Base-by-base conservation (phyloP, 2,888 invertebrate species). In the Eupeodes latifasciatus region DNA sequence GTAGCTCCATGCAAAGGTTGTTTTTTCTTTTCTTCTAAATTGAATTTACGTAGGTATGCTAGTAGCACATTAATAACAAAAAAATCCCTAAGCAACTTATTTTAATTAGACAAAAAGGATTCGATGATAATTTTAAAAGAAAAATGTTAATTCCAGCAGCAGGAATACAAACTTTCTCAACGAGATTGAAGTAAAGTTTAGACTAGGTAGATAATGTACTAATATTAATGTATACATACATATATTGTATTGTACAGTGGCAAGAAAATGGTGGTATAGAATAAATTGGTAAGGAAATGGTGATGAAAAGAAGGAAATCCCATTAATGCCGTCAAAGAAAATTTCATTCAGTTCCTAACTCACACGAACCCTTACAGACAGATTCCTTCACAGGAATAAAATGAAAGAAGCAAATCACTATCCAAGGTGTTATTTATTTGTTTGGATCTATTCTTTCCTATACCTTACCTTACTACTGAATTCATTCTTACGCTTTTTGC, bases 311-410 rank as follows among this genome's bases (percentile, higher is more conserved):
- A 55, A 78, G 81, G 67, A 85, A 85, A 85, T 85, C 81, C 81
- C 74, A 81, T 85, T 85, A 84, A 81, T 69, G 62, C 78, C 81
- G 75, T 86, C 85, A 81, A 81, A 78, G 81, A 79, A 86, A 81
- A 55, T 86, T 74, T 78, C 76, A 72, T 78, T 74, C 62, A 64
- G 78, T 64, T 12, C 53, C 44, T 53, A 74, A 44, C 66, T 61
- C 55, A 77, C 44, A 78, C 40, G 14, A 19, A 66, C 51, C 34
- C 59, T 10, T 12, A 49, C 59, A 57, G 36, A 34, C 14, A 44
- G n/a, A 67, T 11, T 57, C 11, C n/a, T 7, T 11, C 4, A n/a
- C 14, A 16, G 9, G 36, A 72, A 77, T 19, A 81, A 81, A 76
- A 59, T 74, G 69, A 44, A 81, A 40, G 44, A 55, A 81, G 78